Base-by-base conservation (phyloP, 2,888 invertebrate species). In the Synergus gifuensis region DNA sequence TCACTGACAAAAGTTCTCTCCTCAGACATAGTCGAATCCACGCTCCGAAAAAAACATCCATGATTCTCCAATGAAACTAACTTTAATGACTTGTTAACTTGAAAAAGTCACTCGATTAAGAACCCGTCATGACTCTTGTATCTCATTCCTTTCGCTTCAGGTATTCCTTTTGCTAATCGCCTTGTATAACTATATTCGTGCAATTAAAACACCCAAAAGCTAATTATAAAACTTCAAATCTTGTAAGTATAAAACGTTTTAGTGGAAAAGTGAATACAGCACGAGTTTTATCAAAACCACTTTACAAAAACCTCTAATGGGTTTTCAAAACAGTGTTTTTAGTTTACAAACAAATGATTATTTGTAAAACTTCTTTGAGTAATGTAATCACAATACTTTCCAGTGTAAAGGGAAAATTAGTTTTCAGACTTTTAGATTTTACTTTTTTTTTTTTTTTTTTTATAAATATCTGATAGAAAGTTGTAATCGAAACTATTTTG, bases 1-100 rank as follows among this genome's bases (percentile, higher is more conserved):
- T 96, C 90, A 94, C 94, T 16, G 96, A 96, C 93, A 95, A 95
- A 87, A 96, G 96, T 86, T 95, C 96, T 0, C 92, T 96, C 76
- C 92, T 94, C 81, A 92, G 96, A 5, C 96, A 97, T 81, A 92
- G 91, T 85, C 91, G 91, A 64, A 92, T 92, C 78, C 92, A 92
- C 76, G 92, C 92, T 58, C 91, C 92, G 4, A 92, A 91, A 83
- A 88, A 89, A 77, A 5, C 83, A 86, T 46, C 54, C 0, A 18
- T 58, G 58, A 79, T 86, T 77, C 82, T 73, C 18, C 49, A 44
- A 18, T 66, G 44, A 79, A 76, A 22, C 4, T 54, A 76, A 73
- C 40, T 22, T 28, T 7, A 66, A 28, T 18, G 28, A 8, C 8
- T 49, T 12, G 18, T 83, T 67, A 42, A 42, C 42, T 44, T 11